A percentile compares a stretch with the other conserved stretches of the same genome.
Evolutionary conservation across 1,140 invertebrate genomes (phyloP).

Genomic region (Lepidurus couesii): DNA sequence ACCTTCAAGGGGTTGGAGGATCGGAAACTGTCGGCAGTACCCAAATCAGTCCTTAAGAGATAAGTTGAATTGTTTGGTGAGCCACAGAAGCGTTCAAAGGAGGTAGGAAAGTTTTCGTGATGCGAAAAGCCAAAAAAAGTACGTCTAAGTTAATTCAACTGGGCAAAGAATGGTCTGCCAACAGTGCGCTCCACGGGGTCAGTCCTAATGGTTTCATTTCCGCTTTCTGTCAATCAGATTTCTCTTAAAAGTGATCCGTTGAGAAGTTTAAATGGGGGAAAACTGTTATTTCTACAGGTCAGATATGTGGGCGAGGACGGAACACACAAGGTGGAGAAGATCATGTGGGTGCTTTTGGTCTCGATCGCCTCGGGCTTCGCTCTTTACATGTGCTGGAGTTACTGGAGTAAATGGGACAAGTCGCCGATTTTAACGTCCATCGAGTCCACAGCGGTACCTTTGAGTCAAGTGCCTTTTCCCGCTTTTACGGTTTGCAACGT

Average conservation of each 20-base stretch:
- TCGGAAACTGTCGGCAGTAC: too few relatives aligned
- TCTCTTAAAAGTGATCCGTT: too few relatives aligned
- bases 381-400: conserved; percentile 18
- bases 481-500: conserved; percentile 61
- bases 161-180: not conserved
- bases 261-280: not conserved
- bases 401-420: conserved; percentile 30
- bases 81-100: too few relatives aligned
- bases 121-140: not conserved
- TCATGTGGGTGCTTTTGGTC: conserved; percentile 17
- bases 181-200: not conserved
- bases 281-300: not conserved
- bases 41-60: too few relatives aligned
- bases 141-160: not conserved
- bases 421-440: conserved; percentile 43
- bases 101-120: not conserved
- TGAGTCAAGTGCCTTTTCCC: conserved; percentile 64
- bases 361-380: conserved; percentile 5
- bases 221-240: too few relatives aligned
- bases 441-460: conserved; percentile 59
- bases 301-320: not conserved
- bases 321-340: not conserved
- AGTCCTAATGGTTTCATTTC: not conserved
- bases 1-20: too few relatives aligned
- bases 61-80: too few relatives aligned